Conservation (phyloP, 2,113 vertebrate genomes). For the Taurulus bubalis region DNA sequence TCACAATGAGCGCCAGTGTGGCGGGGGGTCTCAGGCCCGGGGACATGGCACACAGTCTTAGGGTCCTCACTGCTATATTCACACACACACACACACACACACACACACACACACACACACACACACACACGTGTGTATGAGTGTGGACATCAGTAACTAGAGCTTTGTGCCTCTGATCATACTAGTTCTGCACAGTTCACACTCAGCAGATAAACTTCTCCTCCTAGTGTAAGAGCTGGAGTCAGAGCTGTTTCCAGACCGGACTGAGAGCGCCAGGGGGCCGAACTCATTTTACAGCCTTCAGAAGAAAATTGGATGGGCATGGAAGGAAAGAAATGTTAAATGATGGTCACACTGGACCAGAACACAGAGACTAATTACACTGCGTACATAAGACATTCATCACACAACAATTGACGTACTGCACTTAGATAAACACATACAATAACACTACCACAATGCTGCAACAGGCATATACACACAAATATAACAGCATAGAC, state of each 20-base stretch:
- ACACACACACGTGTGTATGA: constrained; percentile 9
- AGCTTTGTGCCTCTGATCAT: constrained; percentile 51
- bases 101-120: constrained; percentile 10
- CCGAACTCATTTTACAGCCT: constrained; percentile 56
- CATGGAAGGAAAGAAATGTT: constrained; percentile 51
- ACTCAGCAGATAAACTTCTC: constrained; percentile 47
- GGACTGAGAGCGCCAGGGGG: constrained; percentile 31
- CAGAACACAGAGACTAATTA: constrained; percentile 56
- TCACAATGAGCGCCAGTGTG: constrained; percentile 36
- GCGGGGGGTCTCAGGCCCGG: constrained; percentile 29
- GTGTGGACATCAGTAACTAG: constrained; percentile 29
- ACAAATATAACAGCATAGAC: neutral
- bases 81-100: neutral
- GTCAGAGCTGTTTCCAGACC: constrained; percentile 40
- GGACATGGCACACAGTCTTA: constrained; percentile 28
- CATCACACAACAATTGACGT: constrained; percentile 6
- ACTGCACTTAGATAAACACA: neutral
- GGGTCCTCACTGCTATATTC: constrained; percentile 9
- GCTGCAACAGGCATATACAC: constrained; percentile 6
- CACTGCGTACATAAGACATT: constrained; percentile 16
- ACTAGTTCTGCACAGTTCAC: constrained; percentile 49
- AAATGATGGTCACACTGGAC: constrained; percentile 49
- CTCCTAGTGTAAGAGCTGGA: constrained; percentile 30
- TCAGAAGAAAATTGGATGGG: constrained; percentile 60
- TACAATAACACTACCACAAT: neutral